Conservation (phyloP, 2,888 invertebrate genomes). For the Phragmatobia fuliginosa region DNA sequence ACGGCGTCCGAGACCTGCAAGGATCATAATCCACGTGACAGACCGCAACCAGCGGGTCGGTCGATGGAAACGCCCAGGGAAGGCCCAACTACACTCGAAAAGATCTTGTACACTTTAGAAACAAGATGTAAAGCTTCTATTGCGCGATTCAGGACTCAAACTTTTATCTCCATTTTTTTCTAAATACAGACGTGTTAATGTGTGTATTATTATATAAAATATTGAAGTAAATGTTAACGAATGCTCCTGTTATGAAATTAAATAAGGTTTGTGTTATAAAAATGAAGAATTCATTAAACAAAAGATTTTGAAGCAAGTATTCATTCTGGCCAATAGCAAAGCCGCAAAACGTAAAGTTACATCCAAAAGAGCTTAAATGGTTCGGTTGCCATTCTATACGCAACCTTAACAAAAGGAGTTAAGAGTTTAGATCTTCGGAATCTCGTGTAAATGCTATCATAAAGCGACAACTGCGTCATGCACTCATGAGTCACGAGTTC, state of each 20-base stretch:
- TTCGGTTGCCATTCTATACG: neutral
- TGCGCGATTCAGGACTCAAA: neutral
- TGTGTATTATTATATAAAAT: neutral
- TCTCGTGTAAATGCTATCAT: neutral
- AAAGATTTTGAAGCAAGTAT: neutral
- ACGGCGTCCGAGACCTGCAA: constrained; percentile 13
- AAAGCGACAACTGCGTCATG: no score
- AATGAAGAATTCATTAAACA: neutral
- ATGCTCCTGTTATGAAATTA: neutral
- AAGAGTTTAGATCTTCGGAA: neutral
- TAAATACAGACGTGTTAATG: neutral
- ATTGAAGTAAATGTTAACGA: neutral
- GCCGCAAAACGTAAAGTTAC: neutral
- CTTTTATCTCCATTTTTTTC: neutral
- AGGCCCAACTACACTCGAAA: neutral
- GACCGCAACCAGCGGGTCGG: constrained; percentile 15
- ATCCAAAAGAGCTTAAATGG: neutral
- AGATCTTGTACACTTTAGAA: neutral
- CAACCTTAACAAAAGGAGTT: neutral
- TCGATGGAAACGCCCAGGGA: constrained; percentile 6
- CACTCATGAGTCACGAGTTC: neutral
- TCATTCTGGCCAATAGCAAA: neutral
- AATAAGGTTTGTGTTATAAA: neutral
- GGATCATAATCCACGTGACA: constrained; percentile 13
- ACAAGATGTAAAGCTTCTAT: neutral